phyloP scores from a whole-genome alignment of 2,797 vertebrate genomes.

The Neosilurus hyrtlii region DNA sequence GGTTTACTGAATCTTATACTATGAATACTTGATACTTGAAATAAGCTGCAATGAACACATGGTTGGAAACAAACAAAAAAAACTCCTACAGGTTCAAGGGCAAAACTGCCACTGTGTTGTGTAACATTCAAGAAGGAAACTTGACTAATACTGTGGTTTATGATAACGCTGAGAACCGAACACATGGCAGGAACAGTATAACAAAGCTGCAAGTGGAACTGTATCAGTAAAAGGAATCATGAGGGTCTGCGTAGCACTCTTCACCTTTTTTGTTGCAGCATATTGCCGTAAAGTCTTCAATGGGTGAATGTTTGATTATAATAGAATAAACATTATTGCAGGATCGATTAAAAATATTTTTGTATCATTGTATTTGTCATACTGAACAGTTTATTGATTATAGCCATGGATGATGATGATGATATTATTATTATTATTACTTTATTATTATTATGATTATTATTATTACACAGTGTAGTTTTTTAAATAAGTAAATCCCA shows the following conservation, averaged over 20 bases:
- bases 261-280: constrained; percentile 60
- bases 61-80: constrained; percentile 19
- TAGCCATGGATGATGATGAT: too few relatives aligned
- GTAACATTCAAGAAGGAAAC: constrained; percentile 19
- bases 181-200: constrained; percentile 58
- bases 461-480: not conserved
- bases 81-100: constrained; percentile 39
- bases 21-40: constrained; percentile 42
- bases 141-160: constrained; percentile 20
- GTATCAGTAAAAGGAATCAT: constrained; percentile 46
- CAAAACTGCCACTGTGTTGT: constrained; percentile 29
- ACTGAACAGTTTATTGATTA: not conserved
- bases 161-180: constrained; percentile 55
- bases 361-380: not conserved
- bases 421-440: too few relatives aligned
- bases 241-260: constrained; percentile 61
- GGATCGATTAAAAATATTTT: not conserved
- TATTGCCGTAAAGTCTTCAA: constrained; percentile 61
- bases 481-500: not conserved
- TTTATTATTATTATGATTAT: too few relatives aligned
- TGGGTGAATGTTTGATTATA: constrained; percentile 61
- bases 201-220: not conserved
- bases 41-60: constrained; percentile 59
- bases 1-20: not conserved
- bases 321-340: not conserved